Conservation (phyloP, 2,113 vertebrate genomes). For the Alosa alosa region DNA sequence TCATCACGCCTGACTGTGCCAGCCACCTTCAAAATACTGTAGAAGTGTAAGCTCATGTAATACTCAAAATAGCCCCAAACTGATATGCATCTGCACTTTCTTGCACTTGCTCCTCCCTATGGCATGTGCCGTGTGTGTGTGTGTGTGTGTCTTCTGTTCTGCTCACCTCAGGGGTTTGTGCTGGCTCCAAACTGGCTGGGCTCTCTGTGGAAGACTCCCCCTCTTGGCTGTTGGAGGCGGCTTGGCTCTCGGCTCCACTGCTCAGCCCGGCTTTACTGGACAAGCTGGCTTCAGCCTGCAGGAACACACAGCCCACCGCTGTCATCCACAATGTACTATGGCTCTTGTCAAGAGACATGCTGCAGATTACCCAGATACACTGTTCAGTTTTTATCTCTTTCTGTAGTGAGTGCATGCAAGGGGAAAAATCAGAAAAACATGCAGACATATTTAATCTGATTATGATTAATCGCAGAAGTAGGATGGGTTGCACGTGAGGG, state of each 20-base stretch:
- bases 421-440: background rate
- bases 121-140: background rate
- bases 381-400: background rate
- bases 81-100: background rate
- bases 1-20: background rate
- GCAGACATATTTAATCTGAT: background rate
- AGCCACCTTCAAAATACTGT: background rate
- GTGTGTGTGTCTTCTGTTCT: background rate
- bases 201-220: conserved; percentile 32
- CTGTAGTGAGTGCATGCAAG: background rate
- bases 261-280: conserved; percentile 52
- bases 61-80: too few species aligned
- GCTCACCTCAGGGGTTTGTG: conserved; percentile 60
- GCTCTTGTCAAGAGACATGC: background rate
- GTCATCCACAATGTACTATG: conserved; percentile 18
- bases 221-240: background rate
- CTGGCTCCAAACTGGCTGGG: conserved; percentile 31
- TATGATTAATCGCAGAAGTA: conserved; percentile 13
- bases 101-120: background rate
- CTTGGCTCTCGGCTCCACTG: conserved; percentile 32
- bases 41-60: too few species aligned
- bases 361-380: background rate
- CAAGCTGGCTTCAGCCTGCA: conserved; percentile 67
- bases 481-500: background rate
- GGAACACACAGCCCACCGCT: conserved; percentile 21